phyloP scores from a whole-genome alignment of 2,113 vertebrate species.

The Phrynosoma blainvillii region DNA sequence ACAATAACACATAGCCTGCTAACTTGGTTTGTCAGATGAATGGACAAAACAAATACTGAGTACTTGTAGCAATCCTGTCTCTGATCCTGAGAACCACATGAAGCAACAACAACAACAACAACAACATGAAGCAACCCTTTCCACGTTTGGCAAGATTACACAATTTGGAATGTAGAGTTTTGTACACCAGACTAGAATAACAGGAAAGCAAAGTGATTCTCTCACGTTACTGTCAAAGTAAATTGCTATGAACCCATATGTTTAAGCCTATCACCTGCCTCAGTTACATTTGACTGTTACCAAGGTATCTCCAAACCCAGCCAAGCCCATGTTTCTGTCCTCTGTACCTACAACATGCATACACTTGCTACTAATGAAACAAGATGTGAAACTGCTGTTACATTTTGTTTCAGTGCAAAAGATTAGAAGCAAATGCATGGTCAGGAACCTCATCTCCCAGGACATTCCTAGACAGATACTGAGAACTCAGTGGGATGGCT shows the following conservation, averaged over 20 bases:
- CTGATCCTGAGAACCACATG: neutral
- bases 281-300: neutral
- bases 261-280: neutral
- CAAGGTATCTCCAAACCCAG: neutral
- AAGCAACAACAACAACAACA: too few species aligned
- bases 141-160: neutral
- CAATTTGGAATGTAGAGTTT: neutral
- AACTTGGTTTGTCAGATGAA: neutral
- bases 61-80: neutral
- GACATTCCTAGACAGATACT: neutral
- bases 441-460: neutral
- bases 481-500: neutral
- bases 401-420: neutral
- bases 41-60: neutral
- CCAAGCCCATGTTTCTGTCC: neutral
- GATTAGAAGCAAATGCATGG: neutral
- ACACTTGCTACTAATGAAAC: neutral
- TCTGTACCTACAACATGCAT: neutral
- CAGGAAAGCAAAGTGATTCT: neutral
- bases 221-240: neutral
- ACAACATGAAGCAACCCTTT: neutral
- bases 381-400: neutral
- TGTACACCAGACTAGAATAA: neutral
- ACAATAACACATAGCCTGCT: neutral
- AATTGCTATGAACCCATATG: neutral